Conservation (phyloP, 2,888 invertebrate genomes). For the Therioaphis trifolii region DNA sequence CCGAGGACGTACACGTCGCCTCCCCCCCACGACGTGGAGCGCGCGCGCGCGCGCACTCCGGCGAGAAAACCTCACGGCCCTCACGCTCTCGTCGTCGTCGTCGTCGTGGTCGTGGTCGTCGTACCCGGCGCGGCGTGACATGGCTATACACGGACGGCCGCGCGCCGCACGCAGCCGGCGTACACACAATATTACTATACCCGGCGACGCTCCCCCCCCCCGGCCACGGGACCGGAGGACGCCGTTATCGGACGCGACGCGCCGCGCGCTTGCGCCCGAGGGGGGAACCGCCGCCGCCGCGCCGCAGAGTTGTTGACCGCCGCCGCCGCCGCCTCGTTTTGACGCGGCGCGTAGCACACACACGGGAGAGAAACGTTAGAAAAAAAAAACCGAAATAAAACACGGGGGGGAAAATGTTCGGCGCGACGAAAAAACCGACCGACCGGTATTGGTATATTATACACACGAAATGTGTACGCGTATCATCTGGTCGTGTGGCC, state of each 20-base stretch:
- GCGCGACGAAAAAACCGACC: background rate
- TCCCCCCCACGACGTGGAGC: background rate
- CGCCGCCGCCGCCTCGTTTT: slow-evolving; percentile 40
- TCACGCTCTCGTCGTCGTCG: too few relatives aligned
- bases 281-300: background rate
- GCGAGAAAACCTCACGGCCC: too few relatives aligned
- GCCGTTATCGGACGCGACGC: background rate
- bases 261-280: background rate
- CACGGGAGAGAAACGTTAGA: too few relatives aligned
- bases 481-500: background rate
- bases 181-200: too few relatives aligned
- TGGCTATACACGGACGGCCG: too few relatives aligned
- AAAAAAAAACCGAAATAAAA: background rate
- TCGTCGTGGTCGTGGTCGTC: too few relatives aligned
- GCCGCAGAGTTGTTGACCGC: slow-evolving; percentile 50
- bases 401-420: background rate
- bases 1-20: slow-evolving; percentile 12
- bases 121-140: too few relatives aligned
- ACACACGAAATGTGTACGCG: background rate
- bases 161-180: background rate
- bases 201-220: background rate
- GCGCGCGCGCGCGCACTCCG: background rate
- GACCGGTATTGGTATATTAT: background rate
- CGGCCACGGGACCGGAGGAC: background rate
- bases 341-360: too few relatives aligned